Base-by-base conservation (phyloP, 2,797 vertebrate species). In the Pipistrellus pygmaeus region DNA sequence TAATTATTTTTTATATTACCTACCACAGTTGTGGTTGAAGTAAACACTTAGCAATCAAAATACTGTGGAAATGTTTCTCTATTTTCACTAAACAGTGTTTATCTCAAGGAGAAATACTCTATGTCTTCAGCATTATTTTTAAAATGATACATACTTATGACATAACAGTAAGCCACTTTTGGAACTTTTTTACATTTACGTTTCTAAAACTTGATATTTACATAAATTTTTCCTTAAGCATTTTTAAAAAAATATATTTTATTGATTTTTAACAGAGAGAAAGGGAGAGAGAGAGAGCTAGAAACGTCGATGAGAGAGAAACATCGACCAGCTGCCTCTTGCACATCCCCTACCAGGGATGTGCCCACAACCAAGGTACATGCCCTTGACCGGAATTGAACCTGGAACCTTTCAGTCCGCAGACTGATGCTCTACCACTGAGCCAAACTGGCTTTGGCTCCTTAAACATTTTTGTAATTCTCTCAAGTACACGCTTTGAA, bases 81-180 rank as follows among this genome's bases (percentile, higher is more conserved):
- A 85, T 97, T 96, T 95, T 92, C 89, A 90, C 81, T 93, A 87
- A 85, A 95, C 35, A 86, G 80, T 96, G 94, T 95, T 98, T 95
- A 96, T 97, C 87, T 88, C 97, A 89, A 97, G 96, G 95, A 97
- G 82, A 91, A 96, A 96, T 94, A 38, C 60, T 88, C 88, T 88
- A 93, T 87, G 51, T 57, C 95, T 96, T 96, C 89, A 75, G 95
- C 86, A 41, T 92, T 96, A 93, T 91, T 97, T 96, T 91, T 93
- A 95, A 93, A 96, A 95, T 95, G 72, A 97, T 98, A 89, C 90
- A 98, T 98, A 98, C 98, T 98, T 98, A 97, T 96, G 96, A 97
- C 51, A 71, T 93, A 97, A 95, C 78, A 30, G 75, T 82, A 95
- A 87, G 21, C 38, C 92, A 96, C 92, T 82, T 68, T 94, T 94